A percentile compares a stretch with the other conserved stretches of the same genome.
phyloP scores from a whole-genome alignment of 1,140 invertebrate genomes.

The Semibalanus balanoides region DNA sequence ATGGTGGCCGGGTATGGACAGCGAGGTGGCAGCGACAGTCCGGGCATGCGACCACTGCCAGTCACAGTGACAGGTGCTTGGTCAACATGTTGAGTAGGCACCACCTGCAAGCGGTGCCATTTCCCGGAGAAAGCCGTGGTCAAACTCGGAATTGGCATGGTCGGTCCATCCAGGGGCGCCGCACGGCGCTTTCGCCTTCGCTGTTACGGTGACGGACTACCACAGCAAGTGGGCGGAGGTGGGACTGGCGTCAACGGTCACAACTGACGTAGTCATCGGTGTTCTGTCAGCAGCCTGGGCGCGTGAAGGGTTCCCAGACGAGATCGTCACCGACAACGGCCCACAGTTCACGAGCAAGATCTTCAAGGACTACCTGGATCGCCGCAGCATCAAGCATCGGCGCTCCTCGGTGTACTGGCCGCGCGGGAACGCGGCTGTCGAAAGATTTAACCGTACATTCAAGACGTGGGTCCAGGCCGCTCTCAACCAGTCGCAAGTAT shows the following conservation, averaged over 20 bases:
- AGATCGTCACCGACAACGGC: slow-evolving; percentile 14
- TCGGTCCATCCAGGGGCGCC: slow-evolving; percentile 11
- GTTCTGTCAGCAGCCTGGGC: slow-evolving; percentile 12
- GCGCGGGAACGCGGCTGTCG: background rate
- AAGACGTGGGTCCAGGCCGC: background rate
- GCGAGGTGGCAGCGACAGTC: slow-evolving; percentile 12
- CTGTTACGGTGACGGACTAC: slow-evolving; percentile 13
- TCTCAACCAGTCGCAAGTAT: background rate
- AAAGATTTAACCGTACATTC: background rate
- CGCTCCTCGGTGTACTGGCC: background rate
- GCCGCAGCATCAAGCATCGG: slow-evolving; percentile 4
- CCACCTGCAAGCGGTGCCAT: slow-evolving; percentile 8
- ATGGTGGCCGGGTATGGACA: slow-evolving; percentile 20
- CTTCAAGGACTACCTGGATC: slow-evolving; percentile 9
- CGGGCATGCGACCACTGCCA: slow-evolving; percentile 12
- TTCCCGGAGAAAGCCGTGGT: slow-evolving; percentile 11
- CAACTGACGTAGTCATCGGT: slow-evolving; percentile 11
- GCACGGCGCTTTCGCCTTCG: slow-evolving; percentile 11
- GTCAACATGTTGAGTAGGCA: slow-evolving; percentile 2
- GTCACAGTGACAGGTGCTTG: slow-evolving; percentile 9
- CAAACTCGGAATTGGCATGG: slow-evolving; percentile 13
- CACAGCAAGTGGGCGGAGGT: slow-evolving; percentile 15
- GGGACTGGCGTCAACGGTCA: slow-evolving; percentile 7
- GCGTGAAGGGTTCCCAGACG: slow-evolving; percentile 10
- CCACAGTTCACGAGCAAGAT: slow-evolving; percentile 14